Conservation (phyloP, 2,797 vertebrate genomes). For the Hozukius guyotensis region DNA sequence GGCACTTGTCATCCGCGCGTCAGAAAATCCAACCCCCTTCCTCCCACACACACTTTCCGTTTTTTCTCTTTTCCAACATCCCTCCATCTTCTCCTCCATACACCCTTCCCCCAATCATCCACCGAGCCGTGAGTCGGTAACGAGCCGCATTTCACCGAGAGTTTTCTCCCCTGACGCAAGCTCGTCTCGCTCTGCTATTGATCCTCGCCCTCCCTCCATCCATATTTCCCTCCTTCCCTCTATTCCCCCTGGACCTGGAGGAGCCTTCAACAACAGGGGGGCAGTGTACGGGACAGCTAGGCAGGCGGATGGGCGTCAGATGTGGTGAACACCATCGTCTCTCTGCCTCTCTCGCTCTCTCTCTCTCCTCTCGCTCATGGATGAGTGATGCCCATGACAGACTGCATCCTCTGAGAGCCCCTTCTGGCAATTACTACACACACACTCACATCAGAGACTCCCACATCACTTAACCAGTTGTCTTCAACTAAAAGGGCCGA, state of each 20-base stretch:
- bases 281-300: constrained; percentile 46
- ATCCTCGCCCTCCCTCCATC: constrained; percentile 48
- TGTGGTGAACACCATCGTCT: constrained; percentile 19
- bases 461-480: constrained; percentile 77
- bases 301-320: constrained; percentile 35
- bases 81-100: constrained; percentile 25
- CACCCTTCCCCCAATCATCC: constrained; percentile 9
- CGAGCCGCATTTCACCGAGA: constrained; percentile 53
- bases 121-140: constrained; percentile 51
- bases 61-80: constrained; percentile 16
- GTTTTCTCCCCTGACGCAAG: constrained; percentile 64
- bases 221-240: constrained; percentile 3
- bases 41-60: constrained; percentile 12
- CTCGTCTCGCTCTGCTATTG: constrained; percentile 59
- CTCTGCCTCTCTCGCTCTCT: constrained; percentile 12
- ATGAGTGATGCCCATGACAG: constrained; percentile 75
- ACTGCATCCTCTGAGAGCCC: constrained; percentile 65
- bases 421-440: constrained; percentile 68
- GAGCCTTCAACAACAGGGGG: constrained; percentile 52
- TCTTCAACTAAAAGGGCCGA: constrained; percentile 60
- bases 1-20: constrained; percentile 66
- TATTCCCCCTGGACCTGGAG: constrained; percentile 42
- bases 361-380: constrained; percentile 35
- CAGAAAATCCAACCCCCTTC: constrained; percentile 53
- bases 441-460: constrained; percentile 59